Conservation (phyloP, 2,888 invertebrate genomes). For the Callimorpha dominula region DNA sequence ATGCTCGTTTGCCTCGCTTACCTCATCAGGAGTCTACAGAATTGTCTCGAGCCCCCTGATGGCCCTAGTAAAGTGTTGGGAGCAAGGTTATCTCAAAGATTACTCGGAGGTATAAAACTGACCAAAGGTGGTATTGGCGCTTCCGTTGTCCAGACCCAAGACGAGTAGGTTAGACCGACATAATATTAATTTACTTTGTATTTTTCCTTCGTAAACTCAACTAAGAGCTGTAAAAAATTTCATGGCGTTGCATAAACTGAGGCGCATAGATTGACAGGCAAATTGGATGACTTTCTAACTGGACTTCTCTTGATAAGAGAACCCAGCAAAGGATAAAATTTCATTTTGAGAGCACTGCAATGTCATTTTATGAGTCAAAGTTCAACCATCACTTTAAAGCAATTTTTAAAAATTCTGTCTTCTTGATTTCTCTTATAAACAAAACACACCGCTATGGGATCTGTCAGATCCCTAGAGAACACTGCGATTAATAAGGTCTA, state of each 20-base stretch:
- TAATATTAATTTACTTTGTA: not conserved
- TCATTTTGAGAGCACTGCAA: not conserved
- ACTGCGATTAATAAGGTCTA: too few relatives aligned
- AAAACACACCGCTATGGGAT: too few relatives aligned
- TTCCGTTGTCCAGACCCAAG: too few relatives aligned
- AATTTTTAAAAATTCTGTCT: not conserved
- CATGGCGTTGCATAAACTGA: not conserved
- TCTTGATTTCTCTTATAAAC: too few relatives aligned
- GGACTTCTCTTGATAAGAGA: not conserved
- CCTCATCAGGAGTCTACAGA: too few relatives aligned
- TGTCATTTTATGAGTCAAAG: not conserved
- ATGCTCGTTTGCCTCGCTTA: too few relatives aligned
- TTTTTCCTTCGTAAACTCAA: not conserved
- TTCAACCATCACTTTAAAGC: not conserved
- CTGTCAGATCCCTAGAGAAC: too few relatives aligned
- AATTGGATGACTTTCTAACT: not conserved
- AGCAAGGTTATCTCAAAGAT: not conserved
- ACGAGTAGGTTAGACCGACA: not conserved
- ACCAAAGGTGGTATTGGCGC: too few relatives aligned
- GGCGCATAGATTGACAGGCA: not conserved
- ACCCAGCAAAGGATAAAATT: constrained; percentile 1
- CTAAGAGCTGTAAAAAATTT: constrained; percentile 37
- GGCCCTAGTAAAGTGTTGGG: too few relatives aligned
- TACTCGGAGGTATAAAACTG: not conserved
- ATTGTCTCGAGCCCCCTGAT: too few relatives aligned